Conservation (phyloP, 2,797 vertebrate species). For the Liparis tanakae region DNA sequence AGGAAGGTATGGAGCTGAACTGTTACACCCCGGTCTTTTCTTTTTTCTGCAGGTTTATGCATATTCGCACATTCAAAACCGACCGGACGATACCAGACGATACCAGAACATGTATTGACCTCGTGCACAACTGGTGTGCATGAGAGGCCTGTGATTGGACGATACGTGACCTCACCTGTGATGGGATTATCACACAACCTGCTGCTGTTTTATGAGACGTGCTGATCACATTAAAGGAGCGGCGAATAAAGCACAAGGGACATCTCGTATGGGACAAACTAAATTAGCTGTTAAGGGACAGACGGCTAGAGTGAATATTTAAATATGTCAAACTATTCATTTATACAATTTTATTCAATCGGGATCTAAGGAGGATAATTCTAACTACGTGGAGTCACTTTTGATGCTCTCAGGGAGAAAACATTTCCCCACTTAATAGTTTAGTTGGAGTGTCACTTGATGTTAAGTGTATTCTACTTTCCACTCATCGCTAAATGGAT, state of each 20-base stretch:
- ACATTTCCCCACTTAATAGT: background rate
- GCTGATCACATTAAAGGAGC: background rate
- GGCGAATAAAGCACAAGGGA: background rate
- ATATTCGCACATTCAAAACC: background rate
- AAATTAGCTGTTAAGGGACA: background rate
- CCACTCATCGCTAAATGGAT: background rate
- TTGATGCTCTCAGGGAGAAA: background rate
- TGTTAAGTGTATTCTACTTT: slow-evolving; percentile 8
- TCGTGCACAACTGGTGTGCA: background rate
- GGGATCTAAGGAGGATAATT: background rate
- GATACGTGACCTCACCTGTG: background rate
- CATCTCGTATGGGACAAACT: background rate
- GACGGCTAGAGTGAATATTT: too few relatives aligned
- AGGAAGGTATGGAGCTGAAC: too few relatives aligned
- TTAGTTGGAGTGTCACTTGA: slow-evolving; percentile 1
- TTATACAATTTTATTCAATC: background rate
- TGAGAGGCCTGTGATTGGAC: background rate
- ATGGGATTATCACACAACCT: background rate
- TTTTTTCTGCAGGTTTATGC: background rate
- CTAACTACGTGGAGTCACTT: background rate
- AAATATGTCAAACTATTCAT: background rate
- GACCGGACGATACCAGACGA: background rate
- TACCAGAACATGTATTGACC: background rate
- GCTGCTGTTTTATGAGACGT: background rate
- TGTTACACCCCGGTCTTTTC: background rate